Evolutionary conservation across 2,888 invertebrate genomes (phyloP).

Genomic region (Hypselothyrea guttata): DNA sequence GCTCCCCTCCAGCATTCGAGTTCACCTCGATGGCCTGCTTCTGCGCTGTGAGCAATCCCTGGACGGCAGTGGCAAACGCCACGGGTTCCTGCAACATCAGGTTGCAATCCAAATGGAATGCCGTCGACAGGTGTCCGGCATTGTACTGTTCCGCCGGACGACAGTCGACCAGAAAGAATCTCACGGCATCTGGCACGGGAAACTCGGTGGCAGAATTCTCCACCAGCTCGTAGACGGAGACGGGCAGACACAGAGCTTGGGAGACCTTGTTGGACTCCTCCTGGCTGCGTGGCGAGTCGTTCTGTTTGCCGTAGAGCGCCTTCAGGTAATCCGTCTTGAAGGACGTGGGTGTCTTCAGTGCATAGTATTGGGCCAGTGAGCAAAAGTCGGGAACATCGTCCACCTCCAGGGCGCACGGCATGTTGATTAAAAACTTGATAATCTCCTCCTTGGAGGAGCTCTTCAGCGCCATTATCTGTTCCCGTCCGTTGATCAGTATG

Average conservation of each 20-base stretch:
- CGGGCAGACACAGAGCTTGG: slow-evolving; percentile 94
- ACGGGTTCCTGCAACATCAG: slow-evolving; percentile 98
- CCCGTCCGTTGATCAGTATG: slow-evolving; percentile 96
- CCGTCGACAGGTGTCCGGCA: slow-evolving; percentile 97
- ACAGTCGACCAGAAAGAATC: slow-evolving; percentile 98
- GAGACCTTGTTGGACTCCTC: slow-evolving; percentile 83
- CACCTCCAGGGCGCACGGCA: slow-evolving; percentile 93
- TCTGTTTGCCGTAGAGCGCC: slow-evolving; percentile 85
- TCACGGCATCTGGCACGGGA: slow-evolving; percentile 86
- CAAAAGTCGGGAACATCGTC: slow-evolving; percentile 99
- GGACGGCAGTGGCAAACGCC: slow-evolving; percentile 96
- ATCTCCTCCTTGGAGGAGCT: slow-evolving; percentile 87
- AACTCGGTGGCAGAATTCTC: slow-evolving; percentile 89
- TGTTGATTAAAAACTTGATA: slow-evolving; percentile 86
- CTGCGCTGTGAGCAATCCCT: slow-evolving; percentile 93
- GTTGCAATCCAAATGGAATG: slow-evolving; percentile 98
- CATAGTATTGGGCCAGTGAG: slow-evolving; percentile 97
- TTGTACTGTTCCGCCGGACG: slow-evolving; percentile 98
- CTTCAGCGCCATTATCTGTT: slow-evolving; percentile 91
- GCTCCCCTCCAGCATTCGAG: slow-evolving; percentile 93
- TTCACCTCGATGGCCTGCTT: slow-evolving; percentile 92
- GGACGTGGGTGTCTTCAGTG: slow-evolving; percentile 94
- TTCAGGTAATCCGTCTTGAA: slow-evolving; percentile 92
- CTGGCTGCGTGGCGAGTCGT: slow-evolving; percentile 81
- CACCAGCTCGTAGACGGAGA: slow-evolving; percentile 96